Percentiles rank a stretch among this genome's conserved stretches.
These are phyloP conservation scores for Xenops minutus DNA, from an alignment of 2,797 vertebrate genomes.

Conservation along the genomic window DNA sequence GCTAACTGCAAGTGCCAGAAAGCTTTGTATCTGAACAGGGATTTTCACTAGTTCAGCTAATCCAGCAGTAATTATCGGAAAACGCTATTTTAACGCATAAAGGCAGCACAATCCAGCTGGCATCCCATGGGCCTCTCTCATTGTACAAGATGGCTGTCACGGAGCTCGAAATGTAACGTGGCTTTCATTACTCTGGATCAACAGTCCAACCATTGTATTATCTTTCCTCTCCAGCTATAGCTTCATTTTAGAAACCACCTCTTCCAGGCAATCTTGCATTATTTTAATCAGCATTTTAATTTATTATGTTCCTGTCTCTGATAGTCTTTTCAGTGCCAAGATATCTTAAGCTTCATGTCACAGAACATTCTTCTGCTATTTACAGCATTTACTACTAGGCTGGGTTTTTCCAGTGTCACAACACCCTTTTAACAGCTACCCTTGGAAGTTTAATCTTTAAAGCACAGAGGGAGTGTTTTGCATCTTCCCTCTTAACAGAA, in stretches of 20 bases:
- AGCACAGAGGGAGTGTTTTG: neutral
- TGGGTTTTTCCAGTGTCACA: neutral
- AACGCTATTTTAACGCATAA: conserved; percentile 30
- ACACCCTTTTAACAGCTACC: neutral
- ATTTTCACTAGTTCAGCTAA: conserved; percentile 43
- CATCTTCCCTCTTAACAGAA: neutral
- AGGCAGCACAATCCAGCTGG: conserved; percentile 46
- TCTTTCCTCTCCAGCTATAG: neutral
- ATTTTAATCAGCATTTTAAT: neutral
- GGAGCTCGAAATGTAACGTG: neutral
- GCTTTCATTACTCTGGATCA: neutral
- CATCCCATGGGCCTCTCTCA: conserved; percentile 10
- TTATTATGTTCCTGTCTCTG: neutral
- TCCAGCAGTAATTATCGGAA: conserved; percentile 37
- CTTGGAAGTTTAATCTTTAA: neutral
- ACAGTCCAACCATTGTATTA: neutral
- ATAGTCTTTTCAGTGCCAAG: neutral
- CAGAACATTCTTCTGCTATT: neutral
- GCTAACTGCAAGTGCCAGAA: conserved; percentile 30
- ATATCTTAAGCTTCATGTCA: neutral
- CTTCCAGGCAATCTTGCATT: neutral
- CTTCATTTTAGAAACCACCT: neutral
- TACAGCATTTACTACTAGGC: neutral
- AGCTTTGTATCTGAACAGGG: conserved; percentile 9
- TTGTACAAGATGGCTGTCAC: neutral